phyloP scores from a whole-genome alignment of 2,888 invertebrate genomes.

The Mylabris sibirica region DNA sequence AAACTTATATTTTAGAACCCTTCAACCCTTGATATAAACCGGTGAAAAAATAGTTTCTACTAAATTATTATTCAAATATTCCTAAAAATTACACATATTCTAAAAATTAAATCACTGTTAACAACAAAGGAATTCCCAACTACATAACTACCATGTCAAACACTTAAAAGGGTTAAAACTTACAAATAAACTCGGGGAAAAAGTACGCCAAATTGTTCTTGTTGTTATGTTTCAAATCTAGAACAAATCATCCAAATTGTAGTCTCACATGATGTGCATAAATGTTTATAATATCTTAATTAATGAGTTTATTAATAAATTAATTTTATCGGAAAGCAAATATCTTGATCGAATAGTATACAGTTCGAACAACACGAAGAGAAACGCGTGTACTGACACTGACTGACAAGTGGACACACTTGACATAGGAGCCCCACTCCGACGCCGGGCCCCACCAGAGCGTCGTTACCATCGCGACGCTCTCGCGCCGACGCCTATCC shows the following conservation, averaged over 20 bases:
- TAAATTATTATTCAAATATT: no score
- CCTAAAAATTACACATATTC: no score
- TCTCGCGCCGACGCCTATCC: constrained; percentile 34
- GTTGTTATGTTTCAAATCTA: not conserved
- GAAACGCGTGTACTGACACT: constrained; percentile 36
- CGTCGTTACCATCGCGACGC: constrained; percentile 40
- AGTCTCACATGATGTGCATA: constrained; percentile 33
- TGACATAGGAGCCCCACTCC: constrained; percentile 38
- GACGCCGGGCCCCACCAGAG: constrained; percentile 34
- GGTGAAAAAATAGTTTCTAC: no score
- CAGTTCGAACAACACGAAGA: constrained; percentile 20
- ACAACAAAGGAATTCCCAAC: constrained; percentile 17
- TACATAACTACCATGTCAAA: constrained; percentile 22
- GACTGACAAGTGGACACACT: constrained; percentile 37
- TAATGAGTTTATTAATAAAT: no score
- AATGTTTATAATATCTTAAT: not conserved
- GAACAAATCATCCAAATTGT: constrained; percentile 24
- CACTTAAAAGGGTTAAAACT: constrained; percentile 27
- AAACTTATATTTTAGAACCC: no score
- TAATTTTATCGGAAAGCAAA: no score
- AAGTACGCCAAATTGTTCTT: constrained; percentile 24
- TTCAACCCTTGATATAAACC: no score
- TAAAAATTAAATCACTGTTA: constrained; percentile 20
- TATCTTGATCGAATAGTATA: not conserved
- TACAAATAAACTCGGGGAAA: constrained; percentile 26